A percentile compares a stretch with the other conserved stretches of the same genome.
These are phyloP conservation scores for Microctenopoma steveboyesi DNA, from an alignment of 2,797 vertebrate species.

Conservation along the genomic window DNA sequence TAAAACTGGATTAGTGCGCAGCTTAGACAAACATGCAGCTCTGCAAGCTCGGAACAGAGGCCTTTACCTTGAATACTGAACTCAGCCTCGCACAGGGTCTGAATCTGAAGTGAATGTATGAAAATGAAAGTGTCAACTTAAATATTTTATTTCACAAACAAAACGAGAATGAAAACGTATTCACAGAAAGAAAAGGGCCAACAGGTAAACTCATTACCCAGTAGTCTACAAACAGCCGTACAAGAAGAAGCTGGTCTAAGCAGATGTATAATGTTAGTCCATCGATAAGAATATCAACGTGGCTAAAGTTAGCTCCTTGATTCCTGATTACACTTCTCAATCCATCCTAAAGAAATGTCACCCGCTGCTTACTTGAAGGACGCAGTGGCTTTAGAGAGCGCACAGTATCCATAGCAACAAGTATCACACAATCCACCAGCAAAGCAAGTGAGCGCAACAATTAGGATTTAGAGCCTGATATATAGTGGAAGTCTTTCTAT, in stretches of 20 bases:
- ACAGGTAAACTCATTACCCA: no score
- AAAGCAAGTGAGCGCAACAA: not conserved
- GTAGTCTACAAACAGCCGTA: not conserved
- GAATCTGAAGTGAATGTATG: not conserved
- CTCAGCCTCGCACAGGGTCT: not conserved
- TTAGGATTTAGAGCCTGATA: not conserved
- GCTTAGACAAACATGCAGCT: conserved; percentile 26
- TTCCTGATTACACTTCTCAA: not conserved
- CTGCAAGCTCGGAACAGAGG: conserved; percentile 7
- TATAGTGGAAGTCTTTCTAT: not conserved
- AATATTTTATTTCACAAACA: not conserved
- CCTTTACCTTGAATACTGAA: conserved; percentile 22
- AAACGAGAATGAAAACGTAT: not conserved
- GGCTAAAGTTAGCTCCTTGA: not conserved
- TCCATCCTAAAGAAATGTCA: not conserved
- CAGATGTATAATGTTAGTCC: no score
- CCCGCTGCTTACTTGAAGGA: conserved; percentile 7
- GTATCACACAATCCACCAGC: not conserved
- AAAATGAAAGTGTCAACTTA: not conserved
- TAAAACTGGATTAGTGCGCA: conserved; percentile 67
- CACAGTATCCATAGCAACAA: conserved; percentile 43
- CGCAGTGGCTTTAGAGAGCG: not conserved
- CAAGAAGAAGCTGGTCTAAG: no score
- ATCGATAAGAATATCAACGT: not conserved
- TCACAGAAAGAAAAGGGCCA: no score